Conservation (phyloP, 1,140 invertebrate species). For the Tetramorium alpestre region DNA sequence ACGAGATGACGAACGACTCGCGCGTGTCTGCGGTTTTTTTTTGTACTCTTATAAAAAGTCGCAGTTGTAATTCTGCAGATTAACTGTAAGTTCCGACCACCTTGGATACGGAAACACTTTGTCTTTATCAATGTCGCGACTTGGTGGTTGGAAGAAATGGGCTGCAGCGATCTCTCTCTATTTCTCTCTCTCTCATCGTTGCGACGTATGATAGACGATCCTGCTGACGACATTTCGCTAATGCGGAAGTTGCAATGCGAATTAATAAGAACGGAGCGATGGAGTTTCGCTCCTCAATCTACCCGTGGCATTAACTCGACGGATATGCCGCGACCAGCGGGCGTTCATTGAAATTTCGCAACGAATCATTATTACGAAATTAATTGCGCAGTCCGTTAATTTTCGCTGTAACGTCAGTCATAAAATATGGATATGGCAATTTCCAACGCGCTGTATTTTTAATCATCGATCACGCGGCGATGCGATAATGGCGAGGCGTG, state of each 20-base stretch:
- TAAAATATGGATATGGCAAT: constrained; percentile 8
- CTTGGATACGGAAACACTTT: constrained; percentile 52
- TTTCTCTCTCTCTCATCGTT: background rate
- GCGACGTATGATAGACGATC: constrained; percentile 42
- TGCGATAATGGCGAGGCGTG: constrained; percentile 26
- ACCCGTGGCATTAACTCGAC: background rate
- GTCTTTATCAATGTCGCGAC: constrained; percentile 57
- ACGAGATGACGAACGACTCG: constrained; percentile 30
- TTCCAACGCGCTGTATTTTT: background rate
- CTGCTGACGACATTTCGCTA: constrained; percentile 17
- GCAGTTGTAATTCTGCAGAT: constrained; percentile 50
- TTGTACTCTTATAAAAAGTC: constrained; percentile 49
- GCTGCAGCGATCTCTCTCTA: background rate
- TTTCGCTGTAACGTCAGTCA: background rate
- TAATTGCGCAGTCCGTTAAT: constrained; percentile 14
- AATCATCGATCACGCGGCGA: constrained; percentile 24
- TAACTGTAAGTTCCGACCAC: constrained; percentile 31
- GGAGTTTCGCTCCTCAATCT: background rate
- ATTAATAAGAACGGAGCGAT: constrained; percentile 34
- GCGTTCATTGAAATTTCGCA: background rate
- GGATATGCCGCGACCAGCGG: background rate
- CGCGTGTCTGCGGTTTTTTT: background rate
- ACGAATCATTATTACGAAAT: background rate
- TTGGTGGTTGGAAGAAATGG: constrained; percentile 30
- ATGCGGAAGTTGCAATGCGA: constrained; percentile 6